phyloP scores from a whole-genome alignment of 2,113 vertebrate genomes.

The Gopherus flavomarginatus region DNA sequence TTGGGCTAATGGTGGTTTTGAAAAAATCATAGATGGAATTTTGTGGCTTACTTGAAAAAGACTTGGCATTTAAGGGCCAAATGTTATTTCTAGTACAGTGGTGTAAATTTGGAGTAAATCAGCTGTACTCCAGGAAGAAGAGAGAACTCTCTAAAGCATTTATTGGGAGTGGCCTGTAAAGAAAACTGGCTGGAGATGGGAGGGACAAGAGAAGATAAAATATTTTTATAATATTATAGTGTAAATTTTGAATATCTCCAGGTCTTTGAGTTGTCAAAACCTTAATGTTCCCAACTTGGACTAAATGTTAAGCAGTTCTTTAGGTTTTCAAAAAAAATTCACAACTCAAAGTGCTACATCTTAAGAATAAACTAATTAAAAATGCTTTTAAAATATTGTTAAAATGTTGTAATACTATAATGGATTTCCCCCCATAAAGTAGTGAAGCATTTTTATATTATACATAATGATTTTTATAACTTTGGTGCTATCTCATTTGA shows the following conservation, averaged over 20 bases:
- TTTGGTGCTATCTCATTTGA: background rate
- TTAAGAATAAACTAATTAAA: background rate
- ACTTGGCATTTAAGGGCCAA: background rate
- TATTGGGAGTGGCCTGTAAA: background rate
- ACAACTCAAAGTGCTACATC: background rate
- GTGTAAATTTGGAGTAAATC: background rate
- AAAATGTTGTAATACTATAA: background rate
- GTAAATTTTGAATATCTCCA: background rate
- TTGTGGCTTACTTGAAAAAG: background rate
- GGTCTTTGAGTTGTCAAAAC: background rate
- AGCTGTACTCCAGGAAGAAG: background rate
- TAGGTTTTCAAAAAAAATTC: background rate
- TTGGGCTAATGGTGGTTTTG: background rate
- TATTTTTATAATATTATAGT: background rate
- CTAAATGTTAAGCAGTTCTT: background rate
- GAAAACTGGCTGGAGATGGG: background rate
- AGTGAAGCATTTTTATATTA: background rate
- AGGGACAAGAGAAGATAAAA: background rate
- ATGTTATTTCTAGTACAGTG: background rate
- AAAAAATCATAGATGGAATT: background rate
- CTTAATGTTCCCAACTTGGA: background rate
- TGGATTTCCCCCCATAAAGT: background rate
- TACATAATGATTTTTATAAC: background rate
- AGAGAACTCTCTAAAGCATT: background rate
- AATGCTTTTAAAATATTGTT: background rate